Conservation (phyloP, 2,113 vertebrate species). For the Acrocephalus kingi region DNA sequence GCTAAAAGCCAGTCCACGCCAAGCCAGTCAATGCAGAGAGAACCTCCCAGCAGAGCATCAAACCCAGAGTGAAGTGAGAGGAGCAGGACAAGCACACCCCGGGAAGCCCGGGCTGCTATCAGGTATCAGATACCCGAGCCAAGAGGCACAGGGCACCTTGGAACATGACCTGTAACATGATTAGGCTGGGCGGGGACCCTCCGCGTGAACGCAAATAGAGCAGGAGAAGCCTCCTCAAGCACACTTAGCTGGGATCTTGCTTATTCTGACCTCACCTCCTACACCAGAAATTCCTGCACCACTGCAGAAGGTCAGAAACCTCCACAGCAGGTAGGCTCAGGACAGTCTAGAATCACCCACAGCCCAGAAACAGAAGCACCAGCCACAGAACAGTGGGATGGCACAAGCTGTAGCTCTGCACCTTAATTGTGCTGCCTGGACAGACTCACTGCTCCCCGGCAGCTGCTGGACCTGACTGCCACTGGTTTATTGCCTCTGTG, state of each 20-base stretch:
- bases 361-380: not conserved
- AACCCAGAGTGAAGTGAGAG: not conserved
- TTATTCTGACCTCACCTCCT: not conserved
- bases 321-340: not conserved
- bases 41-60: not conserved
- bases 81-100: not conserved
- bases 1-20: not conserved
- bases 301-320: not conserved
- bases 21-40: not conserved
- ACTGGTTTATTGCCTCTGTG: not conserved
- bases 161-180: conserved; percentile 18
- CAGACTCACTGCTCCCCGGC: not conserved
- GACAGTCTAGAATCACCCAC: not conserved
- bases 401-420: not conserved
- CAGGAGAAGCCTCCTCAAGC: not conserved
- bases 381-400: not conserved
- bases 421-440: not conserved
- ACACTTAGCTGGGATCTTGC: not conserved
- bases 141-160: conserved; percentile 38
- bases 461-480: not conserved
- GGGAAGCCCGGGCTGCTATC: not conserved
- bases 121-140: conserved; percentile 28
- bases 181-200: not conserved
- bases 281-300: not conserved
- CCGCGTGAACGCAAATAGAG: not conserved